Base-by-base conservation (phyloP, 2,888 invertebrate species). In the Leptinotarsa peninsularis region DNA sequence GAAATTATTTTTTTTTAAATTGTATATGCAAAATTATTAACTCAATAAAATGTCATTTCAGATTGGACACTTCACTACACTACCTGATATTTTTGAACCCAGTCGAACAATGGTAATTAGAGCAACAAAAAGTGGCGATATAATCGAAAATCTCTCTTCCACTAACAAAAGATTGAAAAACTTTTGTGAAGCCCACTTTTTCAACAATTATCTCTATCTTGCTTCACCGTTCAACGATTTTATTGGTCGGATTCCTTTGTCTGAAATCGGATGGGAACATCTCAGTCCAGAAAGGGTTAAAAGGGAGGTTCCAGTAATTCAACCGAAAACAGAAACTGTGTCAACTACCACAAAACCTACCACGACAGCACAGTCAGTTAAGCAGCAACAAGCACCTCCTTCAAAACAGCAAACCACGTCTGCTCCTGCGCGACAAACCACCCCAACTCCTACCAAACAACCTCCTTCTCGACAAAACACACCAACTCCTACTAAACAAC, bases 181-280 rank as follows among this genome's bases (percentile, higher is more conserved):
- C 14, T 89, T 94, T 23, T 93, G 93, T 81, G 94, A 95, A 82
- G 93, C 92, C 3, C 89, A 93, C 77, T 91, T 94, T 67, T 91
- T 90, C 83, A 91, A 92, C 70, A 91, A 92, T 80, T 90, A 91
- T 81, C 87, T 95, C 17, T 92, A 92, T 83, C 87, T 93, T 50
- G 95, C 94, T 23, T 92, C 91, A 18, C 95, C 95, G 0, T 92
- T 91, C 80, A 92, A 92, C 83, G 89, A 91, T 73, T 94, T 90
- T 81, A 86, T 95, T 66, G 93, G 90, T 0, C 90, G 92, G 72
- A 90, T 94, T n/a, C 90, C 93, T 52, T 89, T 91, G 15, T 90
- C 91, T 1, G 88, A 91, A 72, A 87, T 88, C 52, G 87, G 91
- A 27, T 85, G 86, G 84, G 76, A 85, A 21, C 82, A 86, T 78